phyloP scores from a whole-genome alignment of 2,113 vertebrate species.

The Suricata suricatta region DNA sequence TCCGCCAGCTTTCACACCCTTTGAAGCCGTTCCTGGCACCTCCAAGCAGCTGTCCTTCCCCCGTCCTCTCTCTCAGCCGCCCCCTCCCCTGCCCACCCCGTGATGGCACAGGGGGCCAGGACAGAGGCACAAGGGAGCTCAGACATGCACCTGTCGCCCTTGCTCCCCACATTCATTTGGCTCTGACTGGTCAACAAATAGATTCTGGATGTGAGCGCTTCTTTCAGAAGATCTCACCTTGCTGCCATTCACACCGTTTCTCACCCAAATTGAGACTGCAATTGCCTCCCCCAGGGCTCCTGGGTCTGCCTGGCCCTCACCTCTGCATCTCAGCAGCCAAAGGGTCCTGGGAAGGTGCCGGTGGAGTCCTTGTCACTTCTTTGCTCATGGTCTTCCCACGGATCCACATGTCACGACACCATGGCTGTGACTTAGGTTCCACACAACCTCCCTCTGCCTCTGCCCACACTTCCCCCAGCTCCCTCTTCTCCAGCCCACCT shows the following conservation, averaged over 20 bases:
- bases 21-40: rapidly evolving
- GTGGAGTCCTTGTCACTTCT: not conserved
- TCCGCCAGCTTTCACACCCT: not conserved
- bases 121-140: not conserved
- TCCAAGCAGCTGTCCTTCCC: not conserved
- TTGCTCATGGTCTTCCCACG: not conserved
- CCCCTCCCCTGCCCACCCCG: too few species aligned
- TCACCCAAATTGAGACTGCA: too few species aligned
- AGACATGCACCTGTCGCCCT: rapidly evolving
- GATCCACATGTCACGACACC: not conserved
- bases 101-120: too few species aligned
- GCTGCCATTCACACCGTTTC: not conserved
- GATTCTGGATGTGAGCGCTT: not conserved
- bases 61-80: not conserved
- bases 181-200: not conserved
- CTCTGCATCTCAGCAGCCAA: not conserved
- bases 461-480: not conserved
- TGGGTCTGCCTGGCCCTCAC: not conserved
- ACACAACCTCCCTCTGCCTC: not conserved
- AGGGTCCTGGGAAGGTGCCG: not conserved
- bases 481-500: not conserved
- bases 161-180: not conserved
- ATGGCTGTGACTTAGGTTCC: not conserved
- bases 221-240: not conserved
- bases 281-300: rapidly evolving